Base-by-base conservation (phyloP, 2,888 invertebrate genomes). In the Oxystoma pomonae region DNA sequence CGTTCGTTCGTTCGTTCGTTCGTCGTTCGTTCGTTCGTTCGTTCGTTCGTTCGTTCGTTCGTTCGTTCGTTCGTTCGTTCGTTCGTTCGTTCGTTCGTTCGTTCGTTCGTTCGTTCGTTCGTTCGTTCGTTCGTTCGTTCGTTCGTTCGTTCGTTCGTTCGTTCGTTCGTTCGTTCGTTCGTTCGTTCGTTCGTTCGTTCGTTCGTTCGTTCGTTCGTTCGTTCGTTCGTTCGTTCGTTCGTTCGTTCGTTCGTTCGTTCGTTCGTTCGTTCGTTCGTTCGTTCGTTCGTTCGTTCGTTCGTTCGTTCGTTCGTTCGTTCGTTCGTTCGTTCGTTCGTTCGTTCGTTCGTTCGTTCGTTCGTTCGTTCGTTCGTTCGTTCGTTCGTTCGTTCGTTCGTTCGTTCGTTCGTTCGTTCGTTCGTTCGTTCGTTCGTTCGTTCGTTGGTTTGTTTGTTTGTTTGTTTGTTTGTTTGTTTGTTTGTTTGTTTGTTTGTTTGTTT, bases 31-130 rank as follows among this genome's bases (percentile, higher is more conserved):
- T 53, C 55, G 55, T 53, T 53, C 55, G 55, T 53, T 53, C 55
- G 55, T 53, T 53, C 55, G 55, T 53, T 53, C 55, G 55, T 53
- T 53, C 55, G 55, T 53, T 53, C 55, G 55, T 53, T 53, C 55
- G 55, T 53, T 53, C 55, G 55, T 53, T 53, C 55, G 55, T 53
- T 53, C 55, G 55, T 53, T 53, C 55, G 55, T 53, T 53, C 55
- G 55, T 53, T 53, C 55, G 55, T 53, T 53, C 55, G 55, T 53
- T 53, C 55, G 55, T 53, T 53, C 55, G 55, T 7, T 53, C 55
- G 55, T 53, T 53, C 55, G 55, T 53, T 53, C 55, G 55, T 53
- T 53, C 55, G 55, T 53, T 53, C 55, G 55, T 53, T 53, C 55
- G 55, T 53, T 53, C 55, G 55, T 53, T 53, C 55, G 55, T 53